Conservation (phyloP, 2,113 vertebrate genomes). For the Dascyllus trimaculatus region DNA sequence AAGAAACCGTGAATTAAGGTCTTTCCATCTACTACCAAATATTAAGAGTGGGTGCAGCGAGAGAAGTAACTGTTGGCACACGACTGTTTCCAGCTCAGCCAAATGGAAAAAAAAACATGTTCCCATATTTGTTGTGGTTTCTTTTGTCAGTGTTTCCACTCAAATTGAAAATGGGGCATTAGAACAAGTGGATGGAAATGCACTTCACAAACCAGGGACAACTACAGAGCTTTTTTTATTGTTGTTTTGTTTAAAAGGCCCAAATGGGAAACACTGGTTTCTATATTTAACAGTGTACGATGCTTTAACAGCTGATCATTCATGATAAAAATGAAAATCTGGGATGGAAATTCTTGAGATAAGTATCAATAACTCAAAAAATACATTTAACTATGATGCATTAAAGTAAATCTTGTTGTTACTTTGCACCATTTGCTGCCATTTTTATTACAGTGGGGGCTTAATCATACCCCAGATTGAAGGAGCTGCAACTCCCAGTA, state of each 20-base stretch:
- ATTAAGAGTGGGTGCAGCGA: neutral
- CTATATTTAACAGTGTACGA: no score
- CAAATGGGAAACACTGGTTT: no score
- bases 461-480: neutral
- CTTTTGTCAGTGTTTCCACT: neutral
- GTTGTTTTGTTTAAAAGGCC: neutral
- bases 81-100: neutral
- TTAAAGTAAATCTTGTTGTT: neutral
- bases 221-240: neutral
- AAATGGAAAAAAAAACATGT: neutral
- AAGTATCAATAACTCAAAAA: no score
- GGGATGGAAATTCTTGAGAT: no score
- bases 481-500: conserved; percentile 10
- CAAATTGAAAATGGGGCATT: conserved; percentile 2
- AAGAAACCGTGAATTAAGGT: neutral
- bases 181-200: neutral
- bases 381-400: no score
- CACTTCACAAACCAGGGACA: neutral
- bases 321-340: no score
- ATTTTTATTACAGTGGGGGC: neutral
- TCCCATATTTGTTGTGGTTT: neutral
- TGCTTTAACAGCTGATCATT: no score
- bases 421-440: neutral
- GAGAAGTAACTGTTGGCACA: neutral
- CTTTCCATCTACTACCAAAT: neutral